phyloP scores from a whole-genome alignment of 2,888 invertebrate species.

The Prenolepis imparis region DNA sequence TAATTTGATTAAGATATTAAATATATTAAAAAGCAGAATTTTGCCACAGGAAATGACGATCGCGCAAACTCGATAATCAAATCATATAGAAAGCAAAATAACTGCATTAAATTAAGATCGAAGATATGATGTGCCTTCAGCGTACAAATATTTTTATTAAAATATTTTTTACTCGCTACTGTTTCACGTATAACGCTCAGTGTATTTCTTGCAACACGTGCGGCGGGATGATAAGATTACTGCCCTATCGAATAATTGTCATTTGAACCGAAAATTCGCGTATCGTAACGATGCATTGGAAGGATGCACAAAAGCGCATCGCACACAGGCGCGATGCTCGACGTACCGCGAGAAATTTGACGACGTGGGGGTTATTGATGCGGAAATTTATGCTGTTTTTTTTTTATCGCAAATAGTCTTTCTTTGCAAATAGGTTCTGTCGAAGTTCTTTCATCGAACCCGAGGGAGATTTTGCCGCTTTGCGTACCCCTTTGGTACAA shows the following conservation, averaged over 20 bases:
- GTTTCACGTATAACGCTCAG: background rate
- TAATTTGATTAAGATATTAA: slow-evolving; percentile 25
- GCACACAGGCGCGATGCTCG: slow-evolving; percentile 55
- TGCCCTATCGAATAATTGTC: slow-evolving; percentile 65
- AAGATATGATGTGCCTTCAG: background rate
- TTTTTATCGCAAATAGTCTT: slow-evolving; percentile 38
- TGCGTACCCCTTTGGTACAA: background rate
- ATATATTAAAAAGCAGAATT: slow-evolving; percentile 25
- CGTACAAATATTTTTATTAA: no score
- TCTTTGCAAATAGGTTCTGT: slow-evolving; percentile 34
- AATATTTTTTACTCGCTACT: slow-evolving; percentile 26
- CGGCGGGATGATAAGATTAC: background rate
- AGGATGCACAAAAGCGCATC: slow-evolving; percentile 60
- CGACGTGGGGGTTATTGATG: slow-evolving; percentile 52
- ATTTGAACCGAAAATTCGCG: slow-evolving; percentile 65
- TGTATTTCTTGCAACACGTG: slow-evolving; percentile 35
- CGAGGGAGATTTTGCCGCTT: background rate
- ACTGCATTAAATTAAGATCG: slow-evolving; percentile 18
- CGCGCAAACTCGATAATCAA: slow-evolving; percentile 23
- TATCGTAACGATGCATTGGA: slow-evolving; percentile 48
- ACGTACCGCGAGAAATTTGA: slow-evolving; percentile 70
- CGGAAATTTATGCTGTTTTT: slow-evolving; percentile 63
- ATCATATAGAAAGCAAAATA: slow-evolving; percentile 22
- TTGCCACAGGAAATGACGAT: slow-evolving; percentile 7
- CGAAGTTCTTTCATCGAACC: background rate